phyloP scores from a whole-genome alignment of 2,113 vertebrate species.

The Petrocephalus microphthalmus region DNA sequence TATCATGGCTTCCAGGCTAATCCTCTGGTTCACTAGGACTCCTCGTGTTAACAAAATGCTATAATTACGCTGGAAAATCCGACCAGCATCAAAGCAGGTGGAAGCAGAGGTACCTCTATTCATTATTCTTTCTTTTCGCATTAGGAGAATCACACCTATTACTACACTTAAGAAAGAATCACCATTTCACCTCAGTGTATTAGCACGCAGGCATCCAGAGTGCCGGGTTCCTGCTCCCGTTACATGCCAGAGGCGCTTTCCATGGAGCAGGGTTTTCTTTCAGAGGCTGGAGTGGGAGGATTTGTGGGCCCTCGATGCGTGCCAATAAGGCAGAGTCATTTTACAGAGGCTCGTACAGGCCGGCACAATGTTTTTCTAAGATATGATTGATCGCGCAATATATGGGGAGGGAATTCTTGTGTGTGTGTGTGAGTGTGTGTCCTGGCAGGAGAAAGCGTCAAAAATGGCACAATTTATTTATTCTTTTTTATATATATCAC shows the following conservation, averaged over 20 bases:
- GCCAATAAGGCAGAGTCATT: background rate
- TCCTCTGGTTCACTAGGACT: background rate
- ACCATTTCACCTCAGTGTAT: background rate
- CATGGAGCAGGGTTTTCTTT: background rate
- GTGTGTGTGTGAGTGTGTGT: background rate
- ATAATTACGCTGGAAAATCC: background rate
- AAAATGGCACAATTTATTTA: background rate
- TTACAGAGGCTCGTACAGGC: background rate
- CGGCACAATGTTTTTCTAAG: background rate
- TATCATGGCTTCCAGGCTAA: background rate
- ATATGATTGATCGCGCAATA: background rate
- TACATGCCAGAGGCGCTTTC: background rate
- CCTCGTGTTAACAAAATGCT: background rate
- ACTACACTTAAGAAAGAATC: background rate
- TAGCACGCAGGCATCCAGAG: background rate
- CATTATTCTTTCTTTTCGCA: background rate
- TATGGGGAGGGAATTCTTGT: background rate
- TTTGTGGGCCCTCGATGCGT: background rate
- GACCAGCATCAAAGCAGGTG: background rate
- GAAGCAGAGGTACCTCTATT: background rate
- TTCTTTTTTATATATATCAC: background rate
- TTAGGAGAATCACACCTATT: background rate
- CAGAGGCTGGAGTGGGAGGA: background rate
- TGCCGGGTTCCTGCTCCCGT: background rate
- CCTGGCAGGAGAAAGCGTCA: background rate